A percentile compares a stretch with the other conserved stretches of the same genome.
Evolutionary conservation across 1,140 invertebrate species (phyloP).

Genomic region (Ephestia elutella): DNA sequence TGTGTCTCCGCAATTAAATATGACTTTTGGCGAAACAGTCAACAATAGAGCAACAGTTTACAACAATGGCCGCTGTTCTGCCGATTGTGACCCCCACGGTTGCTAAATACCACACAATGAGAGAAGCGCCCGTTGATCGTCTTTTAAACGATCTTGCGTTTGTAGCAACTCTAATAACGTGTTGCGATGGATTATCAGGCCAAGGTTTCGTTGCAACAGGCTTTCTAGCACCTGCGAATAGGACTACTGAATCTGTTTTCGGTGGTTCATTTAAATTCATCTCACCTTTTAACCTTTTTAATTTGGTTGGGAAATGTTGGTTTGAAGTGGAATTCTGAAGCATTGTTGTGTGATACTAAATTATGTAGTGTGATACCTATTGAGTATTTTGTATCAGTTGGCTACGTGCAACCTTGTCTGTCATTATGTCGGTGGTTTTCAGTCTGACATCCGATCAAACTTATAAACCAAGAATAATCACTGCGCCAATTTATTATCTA

Average conservation of each 20-base stretch:
- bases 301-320: conserved; percentile 39
- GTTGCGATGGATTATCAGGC: conserved; percentile 54
- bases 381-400: conserved; percentile 55
- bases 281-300: conserved; percentile 64
- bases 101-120: conserved; percentile 53
- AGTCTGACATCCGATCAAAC: conserved; percentile 51
- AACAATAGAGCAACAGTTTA: conserved; percentile 49
- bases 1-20: conserved; percentile 52
- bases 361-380: conserved; percentile 33
- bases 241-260: conserved; percentile 34
- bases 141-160: conserved; percentile 67
- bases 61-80: conserved; percentile 49
- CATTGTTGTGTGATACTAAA: conserved; percentile 18
- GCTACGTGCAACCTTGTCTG: conserved; percentile 57
- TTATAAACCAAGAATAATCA: conserved; percentile 60
- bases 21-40: conserved; percentile 52
- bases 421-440: conserved; percentile 50
- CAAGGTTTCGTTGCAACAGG: conserved; percentile 59
- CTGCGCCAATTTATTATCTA: conserved; percentile 36
- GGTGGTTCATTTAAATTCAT: conserved; percentile 58
- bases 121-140: conserved; percentile 60
- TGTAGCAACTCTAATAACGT: conserved; percentile 55
- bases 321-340: conserved; percentile 30
- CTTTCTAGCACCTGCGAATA: conserved; percentile 64
- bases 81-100: conserved; percentile 43